Evolutionary conservation across 2,888 invertebrate species (phyloP), one percentile per base, ranked within the genome.

Genomic region (Margaritifera margaritifera): DNA sequence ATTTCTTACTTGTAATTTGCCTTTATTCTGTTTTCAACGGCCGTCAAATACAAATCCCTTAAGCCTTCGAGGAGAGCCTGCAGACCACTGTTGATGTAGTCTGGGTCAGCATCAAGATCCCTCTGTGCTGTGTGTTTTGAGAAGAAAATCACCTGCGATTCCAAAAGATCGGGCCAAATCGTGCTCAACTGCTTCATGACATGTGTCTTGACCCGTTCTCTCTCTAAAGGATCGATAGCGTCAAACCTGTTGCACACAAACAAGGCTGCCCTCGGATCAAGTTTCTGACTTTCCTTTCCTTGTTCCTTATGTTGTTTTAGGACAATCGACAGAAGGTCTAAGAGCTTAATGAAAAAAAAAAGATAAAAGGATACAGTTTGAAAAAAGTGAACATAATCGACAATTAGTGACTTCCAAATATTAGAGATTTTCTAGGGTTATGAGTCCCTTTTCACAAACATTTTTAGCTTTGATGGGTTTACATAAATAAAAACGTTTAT

Each of bases 241-340:
- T 87, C 87, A 82, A 86, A 86, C 20, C 84, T 66, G 72, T 87
- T 86, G 61, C 84, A 85, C 4, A 87, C 80, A 71, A 87, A 87
- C 62, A 87, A 71, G 27, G 87, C 84, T n/a, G 86, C 76, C 52
- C 77, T 71, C 0, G 86, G 81, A 68, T 86, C 81, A 65, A 85
- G 83, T 31, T 71, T 66, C n/a, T 57, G 53, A 15, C 68, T 71
- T 53, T 77, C 75, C 62, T 74, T 75, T 66, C 80, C 77, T 60
- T 77, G 68, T 31, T 80, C 75, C 20, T 82, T 73, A 24, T 84
- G 79, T n/a, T 81, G 73, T 60, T 79, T 79, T 6, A 85, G 74
- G 19, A 85, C 74, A 24, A 73, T 71, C 18, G 83, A 62, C 0
- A 84, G 75, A 83, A 84, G 77, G 31, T 74, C 11, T 15, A 42